Conservation (phyloP, 2,888 invertebrate species). For the Xylocampa areola region DNA sequence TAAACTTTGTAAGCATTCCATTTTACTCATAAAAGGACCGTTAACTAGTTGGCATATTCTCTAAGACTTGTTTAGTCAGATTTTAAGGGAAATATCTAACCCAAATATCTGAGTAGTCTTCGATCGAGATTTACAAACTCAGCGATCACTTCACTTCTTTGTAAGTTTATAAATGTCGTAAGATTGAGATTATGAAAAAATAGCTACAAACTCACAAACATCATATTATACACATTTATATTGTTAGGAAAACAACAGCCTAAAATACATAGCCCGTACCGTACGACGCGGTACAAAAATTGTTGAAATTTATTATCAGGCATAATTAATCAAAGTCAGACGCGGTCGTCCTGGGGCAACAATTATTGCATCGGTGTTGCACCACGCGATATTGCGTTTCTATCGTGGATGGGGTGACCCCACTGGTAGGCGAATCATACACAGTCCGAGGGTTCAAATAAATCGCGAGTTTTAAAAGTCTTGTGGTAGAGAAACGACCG, state of each 20-base stretch:
- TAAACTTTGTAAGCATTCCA: too few species aligned
- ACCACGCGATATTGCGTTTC: slow-evolving; percentile 82
- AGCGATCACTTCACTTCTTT: too few species aligned
- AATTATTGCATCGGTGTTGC: slow-evolving; percentile 74
- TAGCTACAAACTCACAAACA: too few species aligned
- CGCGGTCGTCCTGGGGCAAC: slow-evolving; percentile 62
- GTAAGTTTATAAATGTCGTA: too few species aligned
- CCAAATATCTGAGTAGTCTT: too few species aligned
- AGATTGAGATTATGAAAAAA: too few species aligned
- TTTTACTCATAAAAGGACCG: too few species aligned
- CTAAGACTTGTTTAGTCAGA: too few species aligned
- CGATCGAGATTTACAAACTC: too few species aligned
- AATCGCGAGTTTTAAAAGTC: neutral
- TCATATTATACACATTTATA: neutral
- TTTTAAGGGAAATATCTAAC: too few species aligned
- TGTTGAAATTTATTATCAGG: slow-evolving; percentile 46
- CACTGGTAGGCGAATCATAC: slow-evolving; percentile 1
- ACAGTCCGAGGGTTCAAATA: neutral
- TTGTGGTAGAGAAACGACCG: neutral
- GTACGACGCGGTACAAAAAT: slow-evolving; percentile 25
- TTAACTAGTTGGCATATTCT: too few species aligned
- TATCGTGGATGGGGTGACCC: slow-evolving; percentile 50
- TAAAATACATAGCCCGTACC: slow-evolving; percentile 3
- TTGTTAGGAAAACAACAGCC: neutral
- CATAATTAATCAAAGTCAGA: slow-evolving; percentile 60